Base-by-base conservation (phyloP, 2,888 invertebrate species). In the Mesopsocus fuscifrons region DNA sequence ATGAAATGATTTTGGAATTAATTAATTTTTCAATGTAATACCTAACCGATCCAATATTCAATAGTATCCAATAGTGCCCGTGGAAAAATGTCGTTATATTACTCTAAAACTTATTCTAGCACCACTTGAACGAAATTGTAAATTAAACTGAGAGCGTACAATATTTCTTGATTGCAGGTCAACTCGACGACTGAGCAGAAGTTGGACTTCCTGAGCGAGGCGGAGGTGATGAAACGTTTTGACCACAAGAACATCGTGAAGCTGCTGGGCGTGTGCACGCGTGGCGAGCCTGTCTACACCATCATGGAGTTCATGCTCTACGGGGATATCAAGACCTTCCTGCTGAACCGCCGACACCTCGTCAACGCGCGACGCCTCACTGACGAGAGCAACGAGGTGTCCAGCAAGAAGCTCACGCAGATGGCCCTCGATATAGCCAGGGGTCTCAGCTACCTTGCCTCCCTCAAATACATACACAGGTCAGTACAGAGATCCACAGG, bases 301-400 rank as follows among this genome's bases (percentile, higher is more conserved):
- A 75, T 92, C 11, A 91, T 92, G 89, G 91, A 92, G 60, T 88
- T 87, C 55, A 84, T 89, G 83, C 64, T 91, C 30, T 87, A 89
- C 57, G 92, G 89, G 17, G 91, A 92, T 59, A 63, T 92, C 49
- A 91, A 89, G 63, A 87, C 81, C 6, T 92, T 78, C 61, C 66
- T 92, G 45, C 60, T 91, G 49, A 85, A 84, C 11, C 72, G 91
- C 49, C 71, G 91, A 33, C 81, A 85, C 61, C 66, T 89, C 54
- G 83, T 84, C 0, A 73, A 71, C 48, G 54, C 57, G 45, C 73
- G 71, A 50, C 66, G 67, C 46, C 56, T 62, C 32, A 9, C 26
- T 11, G 76, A 76, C 49, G 77, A 77, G 43, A 70, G 72, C 4
- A 83, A 81, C 52, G 83, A 83, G 57, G 76, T 88, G 47, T 77